phyloP scores from a whole-genome alignment of 2,888 invertebrate species.

The Eretmocerus hayati region DNA sequence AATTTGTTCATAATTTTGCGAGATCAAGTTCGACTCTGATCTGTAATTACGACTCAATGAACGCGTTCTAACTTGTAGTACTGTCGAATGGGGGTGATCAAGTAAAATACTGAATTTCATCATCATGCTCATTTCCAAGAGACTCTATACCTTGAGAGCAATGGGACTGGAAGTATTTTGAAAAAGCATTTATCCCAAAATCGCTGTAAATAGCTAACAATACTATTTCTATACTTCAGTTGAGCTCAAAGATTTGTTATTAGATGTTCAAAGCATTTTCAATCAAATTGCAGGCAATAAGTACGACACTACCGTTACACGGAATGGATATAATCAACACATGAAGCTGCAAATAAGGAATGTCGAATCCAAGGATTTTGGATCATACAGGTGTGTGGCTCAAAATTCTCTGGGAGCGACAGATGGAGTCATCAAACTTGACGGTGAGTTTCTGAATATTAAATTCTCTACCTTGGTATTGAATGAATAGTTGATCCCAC shows the following conservation, averaged over 20 bases:
- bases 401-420: slow-evolving; percentile 88
- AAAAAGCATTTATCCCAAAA: too few relatives aligned
- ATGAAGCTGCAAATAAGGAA: slow-evolving; percentile 85
- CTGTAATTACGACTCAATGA: too few relatives aligned
- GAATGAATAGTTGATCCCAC: too few relatives aligned
- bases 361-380: slow-evolving; percentile 73
- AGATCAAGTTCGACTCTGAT: too few relatives aligned
- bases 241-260: slow-evolving; percentile 15
- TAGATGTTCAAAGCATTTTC: slow-evolving; percentile 36
- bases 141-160: too few relatives aligned
- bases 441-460: slow-evolving; percentile 75
- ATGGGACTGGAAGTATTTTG: too few relatives aligned
- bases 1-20: too few relatives aligned
- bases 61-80: too few relatives aligned
- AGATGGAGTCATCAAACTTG: slow-evolving; percentile 81
- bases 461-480: too few relatives aligned
- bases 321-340: slow-evolving; percentile 81
- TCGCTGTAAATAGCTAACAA: slow-evolving; percentile 5
- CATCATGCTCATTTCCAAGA: too few relatives aligned
- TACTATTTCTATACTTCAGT: neutral
- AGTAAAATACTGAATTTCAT: too few relatives aligned
- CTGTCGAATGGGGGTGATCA: too few relatives aligned
- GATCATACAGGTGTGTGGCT: slow-evolving; percentile 84
- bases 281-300: slow-evolving; percentile 66
- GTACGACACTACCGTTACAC: slow-evolving; percentile 75